Evolutionary conservation across 1,140 invertebrate genomes (phyloP).

Genomic region (Anastrepha ludens): DNA sequence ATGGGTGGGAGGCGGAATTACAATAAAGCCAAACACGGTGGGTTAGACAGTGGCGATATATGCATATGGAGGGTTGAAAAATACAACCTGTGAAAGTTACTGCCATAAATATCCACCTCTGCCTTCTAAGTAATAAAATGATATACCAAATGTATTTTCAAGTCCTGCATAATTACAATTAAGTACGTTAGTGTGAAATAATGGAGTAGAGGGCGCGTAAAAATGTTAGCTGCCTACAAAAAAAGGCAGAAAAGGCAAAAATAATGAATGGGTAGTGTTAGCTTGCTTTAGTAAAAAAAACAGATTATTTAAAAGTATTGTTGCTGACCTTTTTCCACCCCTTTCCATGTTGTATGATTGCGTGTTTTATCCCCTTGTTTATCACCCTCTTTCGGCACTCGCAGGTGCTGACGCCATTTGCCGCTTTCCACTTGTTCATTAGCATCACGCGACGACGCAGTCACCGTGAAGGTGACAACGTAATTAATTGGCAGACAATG

Average conservation of each 20-base stretch:
- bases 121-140: background rate
- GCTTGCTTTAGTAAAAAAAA: background rate
- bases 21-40: too few relatives aligned
- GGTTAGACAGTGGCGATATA: too few relatives aligned
- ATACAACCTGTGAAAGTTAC: background rate
- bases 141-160: background rate
- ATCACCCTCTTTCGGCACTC: background rate
- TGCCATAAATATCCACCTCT: background rate
- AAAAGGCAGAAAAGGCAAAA: background rate
- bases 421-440: background rate
- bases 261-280: background rate
- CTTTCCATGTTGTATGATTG: background rate
- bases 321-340: background rate
- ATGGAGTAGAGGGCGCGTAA: background rate
- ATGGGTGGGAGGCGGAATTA: background rate
- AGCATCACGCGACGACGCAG: background rate
- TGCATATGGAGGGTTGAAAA: too few relatives aligned
- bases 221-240: background rate
- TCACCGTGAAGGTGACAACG: conserved; percentile 23
- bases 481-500: conserved; percentile 40
- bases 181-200: background rate
- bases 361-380: background rate
- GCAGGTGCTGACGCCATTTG: background rate
- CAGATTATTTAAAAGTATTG: background rate
- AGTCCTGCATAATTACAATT: background rate